phyloP scores from a whole-genome alignment of 2,113 vertebrate species.

The Drymodes brunneopygia region DNA sequence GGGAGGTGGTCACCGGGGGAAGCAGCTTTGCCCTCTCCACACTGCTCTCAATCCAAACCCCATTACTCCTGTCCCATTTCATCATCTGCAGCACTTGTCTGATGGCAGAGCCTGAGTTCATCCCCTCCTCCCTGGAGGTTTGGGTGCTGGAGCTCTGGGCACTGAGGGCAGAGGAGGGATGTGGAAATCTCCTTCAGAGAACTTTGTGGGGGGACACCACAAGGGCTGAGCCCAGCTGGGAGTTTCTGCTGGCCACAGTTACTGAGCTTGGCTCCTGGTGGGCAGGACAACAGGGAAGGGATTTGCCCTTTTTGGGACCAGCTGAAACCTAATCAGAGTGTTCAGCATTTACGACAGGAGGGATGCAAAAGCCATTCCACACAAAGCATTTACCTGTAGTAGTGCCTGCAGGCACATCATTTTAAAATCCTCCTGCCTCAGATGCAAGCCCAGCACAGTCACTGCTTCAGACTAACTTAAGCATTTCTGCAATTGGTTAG shows the following conservation, averaged over 20 bases:
- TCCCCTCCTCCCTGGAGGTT: neutral
- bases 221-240: neutral
- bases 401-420: neutral
- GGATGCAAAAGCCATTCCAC: neutral
- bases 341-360: neutral
- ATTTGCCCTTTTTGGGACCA: neutral
- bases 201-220: rapidly evolving
- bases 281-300: neutral
- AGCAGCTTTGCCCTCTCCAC: neutral
- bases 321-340: neutral
- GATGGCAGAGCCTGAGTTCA: neutral
- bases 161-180: rapidly evolving
- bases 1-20: neutral
- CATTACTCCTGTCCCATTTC: neutral
- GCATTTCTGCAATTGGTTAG: neutral
- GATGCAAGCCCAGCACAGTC: neutral
- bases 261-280: neutral
- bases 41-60: neutral
- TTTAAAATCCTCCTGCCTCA: neutral
- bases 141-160: neutral
- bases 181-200: neutral
- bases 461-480: neutral
- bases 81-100: neutral
- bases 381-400: neutral
- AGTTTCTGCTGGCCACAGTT: neutral